Percentiles rank a stretch among this genome's conserved stretches.
Evolutionary conservation across 2,888 invertebrate species (phyloP).

Genomic region (Bimastos eiseni): DNA sequence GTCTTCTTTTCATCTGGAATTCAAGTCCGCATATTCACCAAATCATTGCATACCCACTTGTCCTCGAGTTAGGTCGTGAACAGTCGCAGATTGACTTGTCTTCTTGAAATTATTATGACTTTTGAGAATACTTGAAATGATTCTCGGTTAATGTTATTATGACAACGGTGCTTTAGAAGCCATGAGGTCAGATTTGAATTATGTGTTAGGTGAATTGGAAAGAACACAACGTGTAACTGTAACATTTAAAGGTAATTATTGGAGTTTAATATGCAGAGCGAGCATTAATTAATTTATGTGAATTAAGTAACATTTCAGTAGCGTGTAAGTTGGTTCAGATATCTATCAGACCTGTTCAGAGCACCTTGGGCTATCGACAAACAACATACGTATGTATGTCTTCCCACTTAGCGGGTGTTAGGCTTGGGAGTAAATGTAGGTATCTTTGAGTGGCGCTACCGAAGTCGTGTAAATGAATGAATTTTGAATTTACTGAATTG

Average conservation of each 20-base stretch:
- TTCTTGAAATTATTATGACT: neutral
- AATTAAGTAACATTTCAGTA: neutral
- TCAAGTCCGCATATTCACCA: neutral
- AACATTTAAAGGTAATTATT: neutral
- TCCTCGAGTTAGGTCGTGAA: neutral
- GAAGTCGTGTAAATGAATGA: no score
- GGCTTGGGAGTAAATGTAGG: no score
- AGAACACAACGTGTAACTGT: neutral
- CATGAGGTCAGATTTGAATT: neutral
- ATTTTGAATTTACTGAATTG: neutral
- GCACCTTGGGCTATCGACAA: neutral
- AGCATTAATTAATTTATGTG: neutral
- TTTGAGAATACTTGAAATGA: neutral
- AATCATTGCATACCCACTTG: no score
- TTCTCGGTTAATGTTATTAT: neutral
- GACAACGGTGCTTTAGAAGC: neutral
- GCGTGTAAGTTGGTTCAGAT: no score
- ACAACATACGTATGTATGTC: no score
- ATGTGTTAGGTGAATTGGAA: neutral
- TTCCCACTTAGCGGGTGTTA: no score
- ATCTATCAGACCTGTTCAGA: no score
- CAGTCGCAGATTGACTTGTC: neutral
- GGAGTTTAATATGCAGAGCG: neutral
- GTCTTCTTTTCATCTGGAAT: neutral
- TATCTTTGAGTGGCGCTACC: no score